Evolutionary conservation across 2,888 invertebrate genomes (phyloP).

Genomic region (Syritta pipiens): DNA sequence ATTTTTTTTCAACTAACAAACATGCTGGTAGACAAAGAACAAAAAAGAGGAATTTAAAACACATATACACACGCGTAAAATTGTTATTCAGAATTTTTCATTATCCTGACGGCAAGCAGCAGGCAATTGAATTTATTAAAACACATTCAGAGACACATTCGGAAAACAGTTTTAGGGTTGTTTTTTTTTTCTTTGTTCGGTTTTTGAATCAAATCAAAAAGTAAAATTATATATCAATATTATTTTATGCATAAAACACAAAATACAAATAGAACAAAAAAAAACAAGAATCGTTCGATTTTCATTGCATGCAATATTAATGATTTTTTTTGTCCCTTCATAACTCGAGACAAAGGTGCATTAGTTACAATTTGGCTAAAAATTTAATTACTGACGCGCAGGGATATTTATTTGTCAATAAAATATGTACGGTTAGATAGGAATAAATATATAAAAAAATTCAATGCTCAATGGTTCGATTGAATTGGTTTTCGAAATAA

Average conservation of each 20-base stretch:
- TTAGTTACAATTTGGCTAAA: constrained; percentile 17
- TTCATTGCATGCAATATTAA: constrained; percentile 15
- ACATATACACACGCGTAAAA: constrained; percentile 16
- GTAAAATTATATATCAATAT: constrained; percentile 16
- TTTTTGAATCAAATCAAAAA: background rate
- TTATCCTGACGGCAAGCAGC: constrained; percentile 14
- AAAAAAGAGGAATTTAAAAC: too few relatives aligned
- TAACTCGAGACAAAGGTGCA: background rate
- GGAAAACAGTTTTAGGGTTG: too few relatives aligned
- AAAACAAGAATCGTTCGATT: background rate
- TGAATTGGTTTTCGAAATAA: too few relatives aligned
- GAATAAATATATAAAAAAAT: too few relatives aligned
- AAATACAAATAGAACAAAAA: background rate
- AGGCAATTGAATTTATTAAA: constrained; percentile 33
- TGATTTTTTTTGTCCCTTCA: background rate
- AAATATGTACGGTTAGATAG: too few relatives aligned
- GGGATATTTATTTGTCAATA: too few relatives aligned
- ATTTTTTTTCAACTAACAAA: constrained; percentile 1
- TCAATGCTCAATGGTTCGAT: too few relatives aligned
- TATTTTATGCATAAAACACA: constrained; percentile 5
- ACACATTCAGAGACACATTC: constrained; percentile 12
- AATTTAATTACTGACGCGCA: background rate
- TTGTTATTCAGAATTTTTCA: constrained; percentile 14
- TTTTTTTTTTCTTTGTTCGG: too few relatives aligned
- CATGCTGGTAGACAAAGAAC: constrained; percentile 5